Evolutionary conservation across 1,140 invertebrate genomes (phyloP), one percentile per base, ranked within the genome.

Genomic region (Drosophila yakuba): DNA sequence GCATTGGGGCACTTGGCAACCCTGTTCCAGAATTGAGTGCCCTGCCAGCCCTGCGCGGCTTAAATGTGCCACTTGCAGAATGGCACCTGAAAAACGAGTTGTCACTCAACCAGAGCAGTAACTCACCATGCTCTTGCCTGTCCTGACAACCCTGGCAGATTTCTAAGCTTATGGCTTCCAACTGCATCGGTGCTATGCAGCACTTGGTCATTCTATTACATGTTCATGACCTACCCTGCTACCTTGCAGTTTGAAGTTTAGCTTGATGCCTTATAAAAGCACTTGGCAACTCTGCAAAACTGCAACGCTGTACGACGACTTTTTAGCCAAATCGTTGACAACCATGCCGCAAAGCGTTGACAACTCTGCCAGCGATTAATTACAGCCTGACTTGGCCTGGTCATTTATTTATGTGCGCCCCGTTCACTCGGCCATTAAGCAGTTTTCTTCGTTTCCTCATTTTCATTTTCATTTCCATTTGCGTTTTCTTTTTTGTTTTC

Each of bases 401-500:
- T 67, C 64, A 68, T 68, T 67, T 67, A 68, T 67, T 68, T 67
- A 48, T 68, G 61, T 67, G 38, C 14, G 17, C 59, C 59, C 15
- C 41, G 35, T 66, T 48, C 11, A 12, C 28, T 35, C 28, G 44
- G 25, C 56, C 61, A 63, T 63, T 63, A 44, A 45, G 35, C 44
- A 64, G 39, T 66, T 45, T 64, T 43, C 61, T 48, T 47, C 25
- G 6, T 15, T 38, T 35, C 25, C n/a, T 35, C 48, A 17, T 28
- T 51, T 28, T 12, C 15, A 20, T 38, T 50, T 17, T 12, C 15
- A 20, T 35, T 58, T 17, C 62, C 35, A 15, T 38, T 50, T 12
- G 23, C 10, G 5, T 61, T 52, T 25, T 12, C 15, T n/a, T 35
- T 58, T 17, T 66, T 5, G 5, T 61, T 52, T 25, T 12, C 35